Percentiles rank a stretch among this genome's conserved stretches.
Evolutionary conservation across 1,140 invertebrate genomes (phyloP).

Genomic region (Drusus annulatus): DNA sequence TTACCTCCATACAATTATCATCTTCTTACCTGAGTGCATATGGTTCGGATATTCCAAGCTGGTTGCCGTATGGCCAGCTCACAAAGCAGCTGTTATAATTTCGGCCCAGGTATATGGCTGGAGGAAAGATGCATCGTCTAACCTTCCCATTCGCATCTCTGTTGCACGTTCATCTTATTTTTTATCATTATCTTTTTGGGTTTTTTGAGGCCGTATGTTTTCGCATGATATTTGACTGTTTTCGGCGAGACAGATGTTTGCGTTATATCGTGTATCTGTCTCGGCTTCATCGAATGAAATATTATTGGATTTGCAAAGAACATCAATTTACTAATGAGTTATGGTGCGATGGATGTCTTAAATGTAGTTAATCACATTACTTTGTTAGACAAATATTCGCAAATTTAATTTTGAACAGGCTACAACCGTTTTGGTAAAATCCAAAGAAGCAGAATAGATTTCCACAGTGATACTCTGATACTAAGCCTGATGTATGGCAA

Average conservation of each 20-base stretch:
- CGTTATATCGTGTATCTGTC: constrained; percentile 11
- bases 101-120: constrained; percentile 3
- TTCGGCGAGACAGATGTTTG: constrained; percentile 36
- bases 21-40: constrained; percentile 33
- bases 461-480: no score
- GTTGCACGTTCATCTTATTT: constrained; percentile 31
- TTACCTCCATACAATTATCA: constrained; percentile 1
- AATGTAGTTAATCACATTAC: background rate
- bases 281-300: background rate
- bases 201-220: constrained; percentile 35
- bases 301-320: background rate
- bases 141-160: background rate
- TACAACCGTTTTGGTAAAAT: no score
- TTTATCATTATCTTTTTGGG: constrained; percentile 17
- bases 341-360: background rate
- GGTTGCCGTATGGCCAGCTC: constrained; percentile 6
- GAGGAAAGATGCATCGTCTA: constrained; percentile 28
- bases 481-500: no score
- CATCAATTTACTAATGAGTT: background rate
- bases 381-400: no score
- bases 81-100: constrained; percentile 16
- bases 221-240: constrained; percentile 26
- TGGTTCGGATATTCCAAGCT: constrained; percentile 10
- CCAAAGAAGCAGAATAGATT: no score
- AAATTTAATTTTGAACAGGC: no score